Base-by-base conservation (phyloP, 2,113 vertebrate species). In the Periophthalmodon schlosseri region DNA sequence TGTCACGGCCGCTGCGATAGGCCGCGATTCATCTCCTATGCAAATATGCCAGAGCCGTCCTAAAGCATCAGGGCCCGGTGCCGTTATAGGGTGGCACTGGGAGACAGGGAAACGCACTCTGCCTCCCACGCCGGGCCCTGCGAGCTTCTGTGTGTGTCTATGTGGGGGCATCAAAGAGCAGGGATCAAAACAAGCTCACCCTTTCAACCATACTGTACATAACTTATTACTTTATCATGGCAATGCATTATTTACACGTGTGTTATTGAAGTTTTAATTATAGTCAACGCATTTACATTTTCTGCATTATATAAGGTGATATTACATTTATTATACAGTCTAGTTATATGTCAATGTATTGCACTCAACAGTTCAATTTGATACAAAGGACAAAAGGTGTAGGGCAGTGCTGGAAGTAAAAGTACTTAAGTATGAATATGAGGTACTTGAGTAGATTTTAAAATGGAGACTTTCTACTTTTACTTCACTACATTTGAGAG, bases 131-230 rank as follows among this genome's bases (percentile, higher is more conserved):
- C 57, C 28, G 20, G 74, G 69, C 80, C 58, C 73, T 49, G 82
- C 73, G 74, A 56, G 52, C 57, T 58, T 11, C 39, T 44, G 28
- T 0, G n/a, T 57, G 54, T 79, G 28, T 72, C 12, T 74, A 75
- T 75, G 70, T 56, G 72, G 84, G 85, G 79, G 70, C 73, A 86
- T 87, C 77, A 85, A 80, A 88, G 69, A 74, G 33, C 18, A 46
- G 65, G 65, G n/a, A 87, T 87, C 78, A 89, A 87, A 63, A 88
- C 72, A 79, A 56, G 5, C 16, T 24, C 68, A 68, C 76, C 13
- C 60, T 74, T 79, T 79, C 68, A 63, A 52, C 3, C 21, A 57
- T 20, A 56, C 20, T 56, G 20, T 56, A 56, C 52, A 56, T 20
- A 0, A 52, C 47, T 63, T 44, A 66, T 24, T 47, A 21, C 39